Evolutionary conservation across 1,140 invertebrate species (phyloP).

Genomic region (Drosophila rhopaloa): DNA sequence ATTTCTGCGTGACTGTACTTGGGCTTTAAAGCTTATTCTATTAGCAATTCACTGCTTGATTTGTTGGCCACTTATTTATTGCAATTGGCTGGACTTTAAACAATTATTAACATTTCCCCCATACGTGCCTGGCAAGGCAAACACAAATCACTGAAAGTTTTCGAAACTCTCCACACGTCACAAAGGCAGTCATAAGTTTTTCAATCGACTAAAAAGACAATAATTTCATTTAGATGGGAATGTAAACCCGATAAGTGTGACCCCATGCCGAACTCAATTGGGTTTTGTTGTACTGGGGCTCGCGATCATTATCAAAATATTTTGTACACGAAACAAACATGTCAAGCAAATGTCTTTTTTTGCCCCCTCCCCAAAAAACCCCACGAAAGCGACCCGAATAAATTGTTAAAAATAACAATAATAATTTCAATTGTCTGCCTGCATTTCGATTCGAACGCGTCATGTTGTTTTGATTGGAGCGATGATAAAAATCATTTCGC

Average conservation of each 20-base stretch:
- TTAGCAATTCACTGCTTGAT: constrained; percentile 57
- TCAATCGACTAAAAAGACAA: constrained; percentile 41
- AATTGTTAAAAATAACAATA: constrained; percentile 71
- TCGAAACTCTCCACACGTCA: constrained; percentile 50
- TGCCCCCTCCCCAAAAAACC: constrained; percentile 10
- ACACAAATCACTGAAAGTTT: constrained; percentile 41
- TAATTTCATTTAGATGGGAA: constrained; percentile 74
- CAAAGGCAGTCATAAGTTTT: constrained; percentile 30
- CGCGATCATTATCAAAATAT: constrained; percentile 74
- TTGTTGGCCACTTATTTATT: constrained; percentile 65
- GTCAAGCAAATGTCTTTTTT: constrained; percentile 72
- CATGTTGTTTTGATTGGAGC: constrained; percentile 70
- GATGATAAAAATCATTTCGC: constrained; percentile 54
- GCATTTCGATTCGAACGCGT: constrained; percentile 60
- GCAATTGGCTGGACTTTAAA: constrained; percentile 47
- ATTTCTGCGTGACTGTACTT: constrained; percentile 3
- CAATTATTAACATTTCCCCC: constrained; percentile 64
- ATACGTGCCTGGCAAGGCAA: constrained; percentile 61
- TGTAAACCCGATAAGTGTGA: constrained; percentile 61
- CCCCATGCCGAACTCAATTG: constrained; percentile 55
- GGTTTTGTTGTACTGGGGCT: constrained; percentile 64
- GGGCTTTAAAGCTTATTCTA: constrained; percentile 1
- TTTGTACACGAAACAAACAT: constrained; percentile 78
- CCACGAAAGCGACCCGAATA: constrained; percentile 36
- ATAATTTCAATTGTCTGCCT: constrained; percentile 74